Conservation (phyloP, 1,140 invertebrate species). For the Drosophila tsacasi region DNA sequence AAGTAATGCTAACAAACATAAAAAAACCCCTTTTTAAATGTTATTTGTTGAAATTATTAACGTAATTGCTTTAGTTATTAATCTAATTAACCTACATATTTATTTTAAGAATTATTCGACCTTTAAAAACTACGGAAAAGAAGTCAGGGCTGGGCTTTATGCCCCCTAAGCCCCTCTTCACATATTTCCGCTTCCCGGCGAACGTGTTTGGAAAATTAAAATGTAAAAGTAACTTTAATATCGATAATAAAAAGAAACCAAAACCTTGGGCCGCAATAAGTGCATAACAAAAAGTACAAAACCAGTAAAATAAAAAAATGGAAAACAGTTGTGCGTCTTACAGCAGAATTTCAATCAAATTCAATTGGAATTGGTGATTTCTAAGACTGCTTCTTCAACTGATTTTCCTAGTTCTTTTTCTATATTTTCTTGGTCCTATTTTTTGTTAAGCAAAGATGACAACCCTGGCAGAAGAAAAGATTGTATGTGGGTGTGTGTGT, state of each 20-base stretch:
- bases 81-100: background rate
- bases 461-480: constrained; percentile 11
- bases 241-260: background rate
- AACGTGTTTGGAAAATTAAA: constrained; percentile 46
- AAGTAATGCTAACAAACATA: no score
- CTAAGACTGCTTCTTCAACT: background rate
- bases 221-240: constrained; percentile 22
- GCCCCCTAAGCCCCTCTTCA: no score
- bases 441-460: constrained; percentile 12
- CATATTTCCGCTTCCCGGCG: constrained; percentile 9
- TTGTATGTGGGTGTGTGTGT: background rate
- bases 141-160: no score
- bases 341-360: constrained; percentile 57
- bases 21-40: no score
- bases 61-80: background rate
- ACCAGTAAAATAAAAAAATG: background rate
- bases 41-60: no score
- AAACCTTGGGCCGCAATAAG: constrained; percentile 2
- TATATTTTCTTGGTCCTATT: background rate
- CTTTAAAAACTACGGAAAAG: background rate
- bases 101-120: background rate
- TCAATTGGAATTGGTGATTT: constrained; percentile 52
- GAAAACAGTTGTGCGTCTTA: background rate
- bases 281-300: constrained; percentile 6
- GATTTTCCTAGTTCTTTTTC: background rate